phyloP scores from a whole-genome alignment of 2,888 invertebrate species.

The Cyaniris semiargus region DNA sequence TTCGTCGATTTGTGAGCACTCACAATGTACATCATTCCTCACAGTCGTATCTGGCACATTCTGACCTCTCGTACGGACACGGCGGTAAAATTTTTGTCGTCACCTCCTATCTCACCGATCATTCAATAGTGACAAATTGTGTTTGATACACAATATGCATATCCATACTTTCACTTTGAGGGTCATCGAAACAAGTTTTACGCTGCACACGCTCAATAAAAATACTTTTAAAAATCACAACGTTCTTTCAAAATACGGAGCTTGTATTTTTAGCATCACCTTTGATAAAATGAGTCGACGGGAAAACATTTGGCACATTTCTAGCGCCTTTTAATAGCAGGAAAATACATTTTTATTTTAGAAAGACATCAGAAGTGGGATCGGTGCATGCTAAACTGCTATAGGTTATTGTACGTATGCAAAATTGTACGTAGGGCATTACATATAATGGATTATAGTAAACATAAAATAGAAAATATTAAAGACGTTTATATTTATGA shows the following conservation, averaged over 20 bases:
- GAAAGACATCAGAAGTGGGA: not conserved
- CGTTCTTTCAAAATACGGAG: not conserved
- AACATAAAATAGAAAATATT: no score
- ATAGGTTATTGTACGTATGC: not conserved
- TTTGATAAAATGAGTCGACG: not conserved
- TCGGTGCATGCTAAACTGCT: not conserved
- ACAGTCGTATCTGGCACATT: slow-evolving; percentile 1
- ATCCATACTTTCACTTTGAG: slow-evolving; percentile 16
- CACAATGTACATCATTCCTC: slow-evolving; percentile 17
- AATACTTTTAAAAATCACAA: not conserved
- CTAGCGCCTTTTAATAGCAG: not conserved
- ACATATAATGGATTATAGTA: not conserved
- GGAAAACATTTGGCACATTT: not conserved
- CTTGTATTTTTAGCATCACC: slow-evolving; percentile 1
- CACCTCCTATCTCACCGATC: slow-evolving; percentile 11
- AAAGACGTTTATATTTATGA: no score
- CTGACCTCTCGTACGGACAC: not conserved
- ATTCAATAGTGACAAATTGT: slow-evolving; percentile 22
- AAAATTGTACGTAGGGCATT: not conserved
- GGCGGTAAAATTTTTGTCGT: not conserved
- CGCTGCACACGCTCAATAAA: not conserved
- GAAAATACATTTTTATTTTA: not conserved
- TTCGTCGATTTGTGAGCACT: slow-evolving; percentile 1
- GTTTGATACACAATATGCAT: slow-evolving; percentile 13
- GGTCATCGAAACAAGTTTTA: not conserved